Base-by-base conservation (phyloP, 2,888 invertebrate species). In the Latrodectus elegans region DNA sequence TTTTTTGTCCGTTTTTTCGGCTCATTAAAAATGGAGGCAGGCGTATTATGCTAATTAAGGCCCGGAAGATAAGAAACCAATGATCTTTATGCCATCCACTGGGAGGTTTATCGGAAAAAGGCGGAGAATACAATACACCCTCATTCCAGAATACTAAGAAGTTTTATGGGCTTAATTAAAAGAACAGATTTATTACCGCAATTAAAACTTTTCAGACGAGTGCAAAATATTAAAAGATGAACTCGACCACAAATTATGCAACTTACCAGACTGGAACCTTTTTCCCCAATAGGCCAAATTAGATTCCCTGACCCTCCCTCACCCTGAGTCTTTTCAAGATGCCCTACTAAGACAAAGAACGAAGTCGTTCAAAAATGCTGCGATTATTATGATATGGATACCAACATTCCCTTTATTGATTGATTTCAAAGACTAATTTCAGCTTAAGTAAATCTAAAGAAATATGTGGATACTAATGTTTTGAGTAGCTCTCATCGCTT, bases 131-230 rank as follows among this genome's bases (percentile, higher is more conserved):
- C 83, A 88, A 83, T 87, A 82, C 87, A 87, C 87, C 87, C 83
- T 77, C 88, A 68, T 76, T 77, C 73, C 70, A 73, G 82, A 82
- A 82, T 81, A 68, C 82, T 72, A 74, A 88, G 88, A 82, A 88
- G 88, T 88, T 88, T 88, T 88, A 88, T 74, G 83, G 70, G 83
- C 83, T 88, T 88, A 88, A 88, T 88, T 88, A 88, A 88, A 88
- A 83, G 88, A 74, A 83, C 82, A 83, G 88, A 88, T 88, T 88
- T 88, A 88, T 88, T 83, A 79, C 88, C 73, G 88, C 88, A 88
- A 88, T 88, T 88, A 88, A 88, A 88, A 88, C 78, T 88, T 88
- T 88, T 88, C 88, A 88, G 88, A 88, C 83, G 88, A 88, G 83
- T 88, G 88, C 82, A 88, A 88, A 88, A 88, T 88, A 88, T 88